Evolutionary conservation across 2,797 vertebrate species (phyloP).

Genomic region (Alca torda): DNA sequence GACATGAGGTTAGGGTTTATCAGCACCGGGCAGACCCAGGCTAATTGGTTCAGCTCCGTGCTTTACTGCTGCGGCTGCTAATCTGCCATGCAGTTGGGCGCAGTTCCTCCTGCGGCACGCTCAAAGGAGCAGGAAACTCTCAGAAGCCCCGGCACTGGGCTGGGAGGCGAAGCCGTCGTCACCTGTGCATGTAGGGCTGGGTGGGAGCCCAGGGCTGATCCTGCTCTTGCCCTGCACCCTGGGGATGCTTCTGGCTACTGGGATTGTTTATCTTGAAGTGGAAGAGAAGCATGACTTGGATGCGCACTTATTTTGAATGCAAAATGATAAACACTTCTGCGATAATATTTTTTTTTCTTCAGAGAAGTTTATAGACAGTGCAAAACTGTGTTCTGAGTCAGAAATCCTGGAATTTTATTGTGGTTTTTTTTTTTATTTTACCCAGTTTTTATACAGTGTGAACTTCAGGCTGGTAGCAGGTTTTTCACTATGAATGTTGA

Average conservation of each 20-base stretch:
- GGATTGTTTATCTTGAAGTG: neutral
- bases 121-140: neutral
- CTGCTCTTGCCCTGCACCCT: fast-evolving
- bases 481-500: neutral
- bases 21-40: neutral
- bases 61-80: fast-evolving
- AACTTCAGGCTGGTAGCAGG: neutral
- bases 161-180: neutral
- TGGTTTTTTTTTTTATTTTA: neutral
- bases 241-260: fast-evolving
- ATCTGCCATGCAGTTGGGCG: neutral
- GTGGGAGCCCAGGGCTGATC: neutral
- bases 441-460: neutral
- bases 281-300: neutral
- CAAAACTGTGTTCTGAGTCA: neutral
- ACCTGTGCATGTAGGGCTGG: neutral
- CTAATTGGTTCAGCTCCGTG: neutral
- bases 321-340: neutral
- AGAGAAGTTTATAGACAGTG: neutral
- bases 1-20: neutral
- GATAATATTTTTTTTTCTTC: neutral
- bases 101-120: neutral
- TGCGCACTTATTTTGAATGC: neutral
- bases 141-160: neutral
- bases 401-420: neutral